These are phyloP conservation scores for Prochilodus magdalenae DNA, from an alignment of 2,113 vertebrate species.

Conservation along the genomic window DNA sequence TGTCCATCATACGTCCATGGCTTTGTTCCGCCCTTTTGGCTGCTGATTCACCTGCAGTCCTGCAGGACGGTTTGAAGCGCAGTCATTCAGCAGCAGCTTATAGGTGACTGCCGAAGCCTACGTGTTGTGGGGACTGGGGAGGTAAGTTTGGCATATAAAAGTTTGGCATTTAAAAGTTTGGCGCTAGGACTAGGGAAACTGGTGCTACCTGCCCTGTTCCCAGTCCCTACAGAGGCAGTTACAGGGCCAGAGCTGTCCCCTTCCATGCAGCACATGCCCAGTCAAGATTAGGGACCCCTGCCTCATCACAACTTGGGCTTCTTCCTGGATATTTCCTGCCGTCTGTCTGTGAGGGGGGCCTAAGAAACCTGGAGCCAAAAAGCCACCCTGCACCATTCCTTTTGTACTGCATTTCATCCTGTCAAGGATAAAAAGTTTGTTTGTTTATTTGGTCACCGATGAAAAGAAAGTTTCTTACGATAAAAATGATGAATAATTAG, in stretches of 20 bases:
- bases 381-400: not conserved
- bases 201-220: conserved; percentile 18
- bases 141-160: not conserved
- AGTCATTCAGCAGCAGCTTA: not conserved
- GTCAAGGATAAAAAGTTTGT: too few relatives aligned
- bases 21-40: conserved; percentile 25
- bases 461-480: too few relatives aligned
- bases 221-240: conserved; percentile 21
- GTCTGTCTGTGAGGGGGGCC: not conserved
- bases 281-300: conserved; percentile 49
- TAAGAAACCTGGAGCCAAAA: not conserved
- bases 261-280: conserved; percentile 36
- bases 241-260: conserved; percentile 13
- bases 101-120: not conserved
- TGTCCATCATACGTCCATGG: conserved; percentile 34
- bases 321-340: conserved; percentile 33
- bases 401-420: not conserved
- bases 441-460: too few relatives aligned
- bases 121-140: conserved; percentile 9
- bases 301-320: conserved; percentile 30
- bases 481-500: not conserved
- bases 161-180: conserved; percentile 5
- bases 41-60: conserved; percentile 36
- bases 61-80: not conserved
- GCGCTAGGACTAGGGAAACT: conserved; percentile 15